phyloP scores from a whole-genome alignment of 1,140 invertebrate species.

The Drosophila seguyi region DNA sequence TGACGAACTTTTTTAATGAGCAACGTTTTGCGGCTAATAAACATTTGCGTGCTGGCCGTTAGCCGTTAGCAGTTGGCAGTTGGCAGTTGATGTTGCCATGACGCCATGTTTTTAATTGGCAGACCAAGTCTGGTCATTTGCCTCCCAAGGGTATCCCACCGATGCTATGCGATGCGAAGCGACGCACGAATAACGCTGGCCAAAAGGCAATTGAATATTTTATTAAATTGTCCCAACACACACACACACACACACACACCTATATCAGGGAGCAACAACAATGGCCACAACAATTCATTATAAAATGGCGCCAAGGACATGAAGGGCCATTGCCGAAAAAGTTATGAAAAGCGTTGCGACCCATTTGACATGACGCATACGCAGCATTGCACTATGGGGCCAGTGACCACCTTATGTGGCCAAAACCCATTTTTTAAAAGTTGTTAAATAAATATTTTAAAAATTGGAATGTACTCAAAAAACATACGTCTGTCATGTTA shows the following conservation, averaged over 20 bases:
- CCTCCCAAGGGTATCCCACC: slow-evolving; percentile 20
- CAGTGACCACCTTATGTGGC: too few species aligned
- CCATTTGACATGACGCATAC: slow-evolving; percentile 73
- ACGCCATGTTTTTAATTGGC: slow-evolving; percentile 82
- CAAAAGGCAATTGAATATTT: slow-evolving; percentile 78
- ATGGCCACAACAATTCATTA: slow-evolving; percentile 77
- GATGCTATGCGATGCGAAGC: slow-evolving; percentile 22
- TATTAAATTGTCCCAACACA: slow-evolving; percentile 72
- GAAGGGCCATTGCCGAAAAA: slow-evolving; percentile 56
- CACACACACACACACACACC: slow-evolving; percentile 6
- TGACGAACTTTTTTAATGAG: slow-evolving; percentile 82
- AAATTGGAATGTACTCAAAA: too few species aligned
- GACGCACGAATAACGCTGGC: slow-evolving; percentile 11
- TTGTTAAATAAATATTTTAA: too few species aligned
- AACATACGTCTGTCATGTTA: too few species aligned
- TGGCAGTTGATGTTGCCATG: slow-evolving; percentile 68
- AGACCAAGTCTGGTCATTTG: slow-evolving; percentile 50
- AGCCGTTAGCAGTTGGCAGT: slow-evolving; percentile 22
- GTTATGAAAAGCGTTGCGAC: slow-evolving; percentile 70
- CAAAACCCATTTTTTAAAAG: too few species aligned
- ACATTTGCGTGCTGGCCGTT: slow-evolving; percentile 67
- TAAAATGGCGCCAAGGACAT: slow-evolving; percentile 66
- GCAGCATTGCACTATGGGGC: too few species aligned
- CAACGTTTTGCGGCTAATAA: slow-evolving; percentile 82
- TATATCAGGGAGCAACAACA: slow-evolving; percentile 40